These are phyloP conservation scores for Enteromius mattozi DNA, from an alignment of 2,797 vertebrate genomes.

Conservation along the genomic window DNA sequence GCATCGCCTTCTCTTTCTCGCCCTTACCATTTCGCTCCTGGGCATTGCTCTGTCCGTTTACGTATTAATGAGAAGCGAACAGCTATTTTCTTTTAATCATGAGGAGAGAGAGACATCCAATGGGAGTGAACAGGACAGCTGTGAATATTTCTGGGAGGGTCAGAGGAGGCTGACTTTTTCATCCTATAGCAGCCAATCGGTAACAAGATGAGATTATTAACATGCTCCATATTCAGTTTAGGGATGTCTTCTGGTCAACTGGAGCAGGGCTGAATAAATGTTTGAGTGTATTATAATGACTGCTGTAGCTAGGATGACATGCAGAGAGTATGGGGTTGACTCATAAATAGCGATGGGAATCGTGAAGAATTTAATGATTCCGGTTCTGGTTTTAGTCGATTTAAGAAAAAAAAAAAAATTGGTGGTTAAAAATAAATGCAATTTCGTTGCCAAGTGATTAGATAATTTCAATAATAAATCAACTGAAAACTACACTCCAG, in stretches of 20 bases:
- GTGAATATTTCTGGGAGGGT: conserved; percentile 31
- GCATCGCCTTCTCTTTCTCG: conserved; percentile 17
- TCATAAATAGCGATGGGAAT: background rate
- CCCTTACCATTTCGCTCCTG: conserved; percentile 11
- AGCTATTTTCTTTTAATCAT: conserved; percentile 53
- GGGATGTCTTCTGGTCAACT: background rate
- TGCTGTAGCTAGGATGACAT: conserved; percentile 8
- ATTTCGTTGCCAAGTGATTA: background rate
- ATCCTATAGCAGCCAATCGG: conserved; percentile 12
- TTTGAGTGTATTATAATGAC: conserved; percentile 22
- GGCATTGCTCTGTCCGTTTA: conserved; percentile 39
- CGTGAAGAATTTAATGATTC: background rate
- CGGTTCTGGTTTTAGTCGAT: background rate
- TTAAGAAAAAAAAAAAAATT: background rate
- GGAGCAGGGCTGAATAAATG: conserved; percentile 21
- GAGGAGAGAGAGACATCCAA: conserved; percentile 24
- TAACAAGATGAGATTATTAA: background rate
- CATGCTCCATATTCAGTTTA: conserved; percentile 22
- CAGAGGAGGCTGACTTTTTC: conserved; percentile 32
- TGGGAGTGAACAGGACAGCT: conserved; percentile 34
- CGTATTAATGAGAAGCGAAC: conserved; percentile 47
- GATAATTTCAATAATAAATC: background rate
- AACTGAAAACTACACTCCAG: background rate
- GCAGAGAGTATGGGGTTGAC: background rate
- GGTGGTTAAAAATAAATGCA: background rate